Evolutionary conservation across 2,113 vertebrate species (phyloP).

Genomic region (Clarias macrocephalus): DNA sequence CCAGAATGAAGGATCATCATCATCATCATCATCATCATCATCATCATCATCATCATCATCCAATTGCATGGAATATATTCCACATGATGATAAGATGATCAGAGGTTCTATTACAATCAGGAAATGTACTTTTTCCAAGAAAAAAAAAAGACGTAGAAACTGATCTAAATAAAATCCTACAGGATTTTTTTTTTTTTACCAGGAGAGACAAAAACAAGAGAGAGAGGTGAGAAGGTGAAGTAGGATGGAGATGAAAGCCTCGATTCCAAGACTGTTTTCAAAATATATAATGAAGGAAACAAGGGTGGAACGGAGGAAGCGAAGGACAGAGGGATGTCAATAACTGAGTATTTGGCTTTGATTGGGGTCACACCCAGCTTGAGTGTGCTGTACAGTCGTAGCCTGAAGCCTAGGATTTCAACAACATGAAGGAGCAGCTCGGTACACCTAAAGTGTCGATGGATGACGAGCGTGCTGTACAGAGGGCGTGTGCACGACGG

Average conservation of each 20-base stretch:
- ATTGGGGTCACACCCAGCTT: slow-evolving; percentile 37
- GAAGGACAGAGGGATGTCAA: neutral
- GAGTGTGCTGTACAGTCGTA: slow-evolving; percentile 45
- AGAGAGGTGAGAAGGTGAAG: neutral
- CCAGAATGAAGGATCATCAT: too few relatives aligned
- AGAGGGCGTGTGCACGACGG: neutral
- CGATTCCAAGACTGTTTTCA: slow-evolving; percentile 8
- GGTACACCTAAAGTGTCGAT: slow-evolving; percentile 16
- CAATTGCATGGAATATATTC: neutral
- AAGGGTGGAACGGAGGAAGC: neutral
- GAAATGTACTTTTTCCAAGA: too few relatives aligned
- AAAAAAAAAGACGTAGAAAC: neutral
- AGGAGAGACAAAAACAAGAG: neutral
- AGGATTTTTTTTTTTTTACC: too few relatives aligned
- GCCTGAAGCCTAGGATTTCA: slow-evolving; percentile 39
- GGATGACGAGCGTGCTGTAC: neutral
- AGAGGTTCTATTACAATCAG: neutral
- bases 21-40: too few relatives aligned
- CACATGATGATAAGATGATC: neutral
- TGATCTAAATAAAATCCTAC: neutral
- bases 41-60: neutral
- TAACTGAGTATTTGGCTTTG: slow-evolving; percentile 12
- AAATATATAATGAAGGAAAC: neutral
- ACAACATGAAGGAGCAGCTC: slow-evolving; percentile 25
- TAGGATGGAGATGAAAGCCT: neutral